Conservation (phyloP, 2,113 vertebrate genomes). For the Charadrius vociferus region DNA sequence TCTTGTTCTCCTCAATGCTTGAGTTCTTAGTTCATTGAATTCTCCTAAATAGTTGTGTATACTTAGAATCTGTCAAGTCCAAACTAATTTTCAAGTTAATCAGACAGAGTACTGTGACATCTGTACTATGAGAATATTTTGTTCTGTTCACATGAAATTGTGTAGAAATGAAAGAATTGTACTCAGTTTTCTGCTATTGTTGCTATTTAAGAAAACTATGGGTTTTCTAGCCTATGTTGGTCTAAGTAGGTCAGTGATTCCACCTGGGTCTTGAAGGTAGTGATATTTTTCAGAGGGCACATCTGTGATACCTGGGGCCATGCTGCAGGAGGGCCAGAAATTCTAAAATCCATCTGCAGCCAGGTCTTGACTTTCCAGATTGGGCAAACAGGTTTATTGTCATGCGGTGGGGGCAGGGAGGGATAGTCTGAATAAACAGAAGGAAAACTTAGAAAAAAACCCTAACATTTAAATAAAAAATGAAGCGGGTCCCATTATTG, state of each 20-base stretch:
- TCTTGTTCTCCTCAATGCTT: background rate
- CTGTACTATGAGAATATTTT: background rate
- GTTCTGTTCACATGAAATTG: background rate
- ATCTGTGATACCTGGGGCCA: background rate
- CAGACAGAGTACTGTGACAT: background rate
- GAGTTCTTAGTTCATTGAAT: background rate
- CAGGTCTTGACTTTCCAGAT: background rate
- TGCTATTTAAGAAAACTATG: background rate
- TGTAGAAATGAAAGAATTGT: background rate
- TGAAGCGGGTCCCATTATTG: background rate
- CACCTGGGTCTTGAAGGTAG: background rate
- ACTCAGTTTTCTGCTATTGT: background rate
- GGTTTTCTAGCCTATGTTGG: background rate
- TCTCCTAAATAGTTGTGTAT: background rate
- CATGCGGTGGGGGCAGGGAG: rapidly evolving
- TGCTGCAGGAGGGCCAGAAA: background rate
- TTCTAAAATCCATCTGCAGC: background rate
- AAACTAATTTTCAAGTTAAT: background rate
- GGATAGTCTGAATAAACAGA: background rate
- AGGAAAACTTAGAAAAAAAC: background rate
- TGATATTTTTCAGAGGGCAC: background rate
- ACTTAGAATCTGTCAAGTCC: background rate
- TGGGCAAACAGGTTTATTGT: background rate
- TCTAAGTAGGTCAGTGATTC: background rate
- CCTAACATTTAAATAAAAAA: background rate